Percentiles rank a stretch among this genome's conserved stretches.
These are phyloP conservation scores for Takifugu flavidus DNA, from an alignment of 2,113 vertebrate species.

Conservation along the genomic window DNA sequence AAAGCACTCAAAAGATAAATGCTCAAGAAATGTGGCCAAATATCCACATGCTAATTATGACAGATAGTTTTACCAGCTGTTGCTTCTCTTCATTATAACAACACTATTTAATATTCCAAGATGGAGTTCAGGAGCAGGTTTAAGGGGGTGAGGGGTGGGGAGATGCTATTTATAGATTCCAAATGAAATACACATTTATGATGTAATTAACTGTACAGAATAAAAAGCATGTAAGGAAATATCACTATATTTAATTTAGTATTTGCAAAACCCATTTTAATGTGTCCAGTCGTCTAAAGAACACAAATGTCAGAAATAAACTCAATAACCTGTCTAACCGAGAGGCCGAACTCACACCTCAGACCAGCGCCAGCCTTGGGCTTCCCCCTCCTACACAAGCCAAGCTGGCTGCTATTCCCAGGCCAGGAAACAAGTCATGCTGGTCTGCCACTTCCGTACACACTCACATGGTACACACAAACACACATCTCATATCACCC, in stretches of 20 bases:
- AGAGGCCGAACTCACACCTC: conserved; percentile 8
- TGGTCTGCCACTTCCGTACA: conserved; percentile 28
- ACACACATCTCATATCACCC: conserved; percentile 39
- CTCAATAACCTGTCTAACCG: conserved; percentile 21
- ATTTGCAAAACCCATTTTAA: too few relatives aligned
- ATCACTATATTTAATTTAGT: too few relatives aligned
- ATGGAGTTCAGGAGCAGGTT: neutral
- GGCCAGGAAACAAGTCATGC: conserved; percentile 43
- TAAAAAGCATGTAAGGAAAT: too few relatives aligned
- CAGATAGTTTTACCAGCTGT: conserved; percentile 15
- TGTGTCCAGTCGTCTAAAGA: too few relatives aligned
- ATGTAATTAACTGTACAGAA: neutral
- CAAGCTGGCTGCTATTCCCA: conserved; percentile 48
- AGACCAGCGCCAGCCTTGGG: conserved; percentile 30
- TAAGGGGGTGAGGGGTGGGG: too few relatives aligned
- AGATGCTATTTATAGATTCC: neutral
- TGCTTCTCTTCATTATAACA: conserved; percentile 7
- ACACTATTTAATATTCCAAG: conserved; percentile 1
- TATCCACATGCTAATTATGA: neutral
- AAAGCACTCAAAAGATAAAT: too few relatives aligned
- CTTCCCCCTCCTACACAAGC: conserved; percentile 60
- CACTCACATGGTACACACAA: conserved; percentile 32
- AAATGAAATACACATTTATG: neutral
- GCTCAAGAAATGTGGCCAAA: too few relatives aligned
- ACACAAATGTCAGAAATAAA: conserved; percentile 17